A percentile compares a stretch with the other conserved stretches of the same genome.
phyloP scores from a whole-genome alignment of 2,888 invertebrate genomes.

The Ischnura elegans region DNA sequence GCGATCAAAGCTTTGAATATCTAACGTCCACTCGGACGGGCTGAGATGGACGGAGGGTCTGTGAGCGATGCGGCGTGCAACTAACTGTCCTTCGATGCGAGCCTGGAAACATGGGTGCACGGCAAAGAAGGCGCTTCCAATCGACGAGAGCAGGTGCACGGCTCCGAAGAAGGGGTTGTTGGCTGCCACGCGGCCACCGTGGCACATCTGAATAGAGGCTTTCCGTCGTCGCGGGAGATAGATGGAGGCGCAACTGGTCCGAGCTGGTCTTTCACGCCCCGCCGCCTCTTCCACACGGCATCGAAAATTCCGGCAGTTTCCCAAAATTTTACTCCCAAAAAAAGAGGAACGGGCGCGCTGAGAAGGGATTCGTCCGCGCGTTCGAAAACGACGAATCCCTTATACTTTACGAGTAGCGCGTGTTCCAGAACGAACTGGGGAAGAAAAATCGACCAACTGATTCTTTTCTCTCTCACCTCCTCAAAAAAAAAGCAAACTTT shows the following conservation, averaged over 20 bases:
- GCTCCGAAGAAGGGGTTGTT: neutral
- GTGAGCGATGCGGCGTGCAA: neutral
- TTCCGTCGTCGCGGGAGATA: neutral
- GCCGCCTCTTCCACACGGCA: neutral
- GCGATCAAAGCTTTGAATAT: too few species aligned
- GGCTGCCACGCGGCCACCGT: neutral
- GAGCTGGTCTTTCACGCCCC: neutral
- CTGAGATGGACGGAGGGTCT: neutral
- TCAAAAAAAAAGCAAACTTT: too few species aligned
- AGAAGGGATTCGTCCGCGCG: neutral
- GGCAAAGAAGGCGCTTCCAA: neutral
- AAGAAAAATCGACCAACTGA: neutral
- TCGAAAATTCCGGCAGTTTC: neutral
- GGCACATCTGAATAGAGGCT: too few species aligned
- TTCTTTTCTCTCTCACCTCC: too few species aligned
- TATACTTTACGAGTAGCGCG: neutral
- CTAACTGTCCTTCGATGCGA: neutral
- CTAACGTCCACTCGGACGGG: neutral
- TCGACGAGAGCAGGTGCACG: neutral
- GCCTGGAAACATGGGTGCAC: neutral
- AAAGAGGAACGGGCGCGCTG: neutral
- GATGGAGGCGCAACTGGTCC: neutral
- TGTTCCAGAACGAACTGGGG: neutral
- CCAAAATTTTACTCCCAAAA: neutral
- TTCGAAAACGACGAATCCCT: neutral